These are phyloP conservation scores for Peromyscus attwateri DNA, from an alignment of 2,797 vertebrate genomes.

Conservation along the genomic window DNA sequence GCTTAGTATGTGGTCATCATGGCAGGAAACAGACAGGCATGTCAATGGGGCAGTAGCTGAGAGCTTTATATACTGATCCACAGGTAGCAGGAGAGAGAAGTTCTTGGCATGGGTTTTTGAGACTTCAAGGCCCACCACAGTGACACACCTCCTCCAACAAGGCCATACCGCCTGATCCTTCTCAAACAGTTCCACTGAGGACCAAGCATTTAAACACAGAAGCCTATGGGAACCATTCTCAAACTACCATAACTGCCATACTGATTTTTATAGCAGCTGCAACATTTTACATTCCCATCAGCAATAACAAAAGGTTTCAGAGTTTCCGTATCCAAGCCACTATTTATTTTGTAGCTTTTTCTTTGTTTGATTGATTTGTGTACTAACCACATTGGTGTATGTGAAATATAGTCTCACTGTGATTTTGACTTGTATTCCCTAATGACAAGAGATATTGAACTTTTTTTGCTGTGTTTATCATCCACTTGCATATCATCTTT, in stretches of 20 bases:
- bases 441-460: not conserved
- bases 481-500: not conserved
- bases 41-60: not conserved
- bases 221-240: not conserved
- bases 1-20: too few species aligned
- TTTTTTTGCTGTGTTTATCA: not conserved
- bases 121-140: not conserved
- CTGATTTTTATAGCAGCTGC: not conserved
- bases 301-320: not conserved
- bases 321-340: not conserved
- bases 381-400: not conserved
- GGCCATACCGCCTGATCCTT: not conserved
- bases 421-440: not conserved
- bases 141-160: not conserved
- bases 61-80: not conserved
- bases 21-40: not conserved
- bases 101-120: not conserved
- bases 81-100: not conserved
- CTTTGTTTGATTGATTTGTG: not conserved
- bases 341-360: not conserved
- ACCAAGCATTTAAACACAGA: not conserved
- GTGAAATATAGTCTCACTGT: not conserved
- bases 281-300: not conserved
- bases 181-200: not conserved
- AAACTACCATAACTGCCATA: not conserved